These are phyloP conservation scores for Deilephila elpenor DNA, from an alignment of 2,888 invertebrate genomes.

Conservation along the genomic window DNA sequence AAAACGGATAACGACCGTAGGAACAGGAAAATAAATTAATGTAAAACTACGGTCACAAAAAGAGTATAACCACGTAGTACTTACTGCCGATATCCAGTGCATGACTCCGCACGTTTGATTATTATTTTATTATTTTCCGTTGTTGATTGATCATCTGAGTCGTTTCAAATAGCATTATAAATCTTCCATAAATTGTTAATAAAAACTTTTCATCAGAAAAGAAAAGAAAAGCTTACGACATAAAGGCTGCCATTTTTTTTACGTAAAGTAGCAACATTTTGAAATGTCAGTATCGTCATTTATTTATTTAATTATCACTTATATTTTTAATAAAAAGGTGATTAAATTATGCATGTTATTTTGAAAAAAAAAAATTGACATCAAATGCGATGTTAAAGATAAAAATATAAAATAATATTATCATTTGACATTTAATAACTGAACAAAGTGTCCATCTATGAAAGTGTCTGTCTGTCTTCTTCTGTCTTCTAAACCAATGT, in stretches of 20 bases:
- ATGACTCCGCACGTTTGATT: constrained; percentile 64
- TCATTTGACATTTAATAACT: no score
- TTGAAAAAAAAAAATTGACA: background rate
- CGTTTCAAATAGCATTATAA: constrained; percentile 67
- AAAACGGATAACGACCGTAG: constrained; percentile 29
- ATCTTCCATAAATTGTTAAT: constrained; percentile 64
- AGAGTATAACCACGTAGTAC: constrained; percentile 80
- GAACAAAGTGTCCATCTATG: no score
- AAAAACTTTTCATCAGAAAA: constrained; percentile 74
- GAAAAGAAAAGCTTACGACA: constrained; percentile 84
- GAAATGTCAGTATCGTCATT: constrained; percentile 33
- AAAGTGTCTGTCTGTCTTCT: no score
- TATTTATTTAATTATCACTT: background rate
- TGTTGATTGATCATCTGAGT: constrained; percentile 59
- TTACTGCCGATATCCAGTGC: constrained; percentile 70
- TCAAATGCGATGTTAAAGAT: no score
- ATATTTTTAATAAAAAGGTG: background rate
- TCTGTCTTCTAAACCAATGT: no score
- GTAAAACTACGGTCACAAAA: constrained; percentile 60
- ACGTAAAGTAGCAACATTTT: constrained; percentile 71
- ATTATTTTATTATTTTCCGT: constrained; percentile 57
- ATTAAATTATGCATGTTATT: no score
- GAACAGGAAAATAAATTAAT: constrained; percentile 35
- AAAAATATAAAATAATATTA: no score
- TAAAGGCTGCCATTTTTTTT: constrained; percentile 83